Base-by-base conservation (phyloP, 2,888 invertebrate species). In the Cordilura impudica region DNA sequence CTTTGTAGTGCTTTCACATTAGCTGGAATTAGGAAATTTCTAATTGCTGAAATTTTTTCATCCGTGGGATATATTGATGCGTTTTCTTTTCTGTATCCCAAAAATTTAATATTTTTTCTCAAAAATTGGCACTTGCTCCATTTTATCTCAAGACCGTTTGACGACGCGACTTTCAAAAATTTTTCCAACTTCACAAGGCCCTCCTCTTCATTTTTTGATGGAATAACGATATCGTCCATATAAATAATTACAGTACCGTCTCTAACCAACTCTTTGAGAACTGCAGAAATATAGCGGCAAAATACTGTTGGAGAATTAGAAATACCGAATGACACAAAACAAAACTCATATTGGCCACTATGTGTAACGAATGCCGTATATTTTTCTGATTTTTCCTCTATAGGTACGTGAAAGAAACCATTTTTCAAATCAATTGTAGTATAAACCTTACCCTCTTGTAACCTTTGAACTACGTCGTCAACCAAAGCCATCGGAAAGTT, bases 331-430 rank as follows among this genome's bases (percentile, higher is more conserved):
- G 83, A 83, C 54, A 81, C 77, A 18, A 67, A 78, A 12, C 61
- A 10, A 51, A 81, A 83, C 49, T 83, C 84, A 31, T 73, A 84
- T 31, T 84, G 83, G 8, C 83, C 82, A 61, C 81, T 60, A 29
- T 81, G 82, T 7, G 84, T 84, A 2, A 84, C 83, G 60, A 84
- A 84, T 3, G 83, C 70, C n/a, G 83, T 84, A 45, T 79, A 84
- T 47, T 83, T 82, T 18, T 70, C 73, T 0, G 83, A 84, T 6
- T 77, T 66, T 18, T 61, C 45, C 1, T 82, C 82, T 5, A 84
- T 69, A 1, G 74, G 80, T 6, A 84, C 79, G 39, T 84, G 85
- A 51, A 83, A 76, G 49, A 83, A 84, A 0, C 82, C 84, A 60
- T 83, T 83, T 19, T 43, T 56, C 16, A 83, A 63, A 76, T 84